These are phyloP conservation scores for Archilochus colubris DNA, from an alignment of 2,113 vertebrate genomes.

Conservation along the genomic window DNA sequence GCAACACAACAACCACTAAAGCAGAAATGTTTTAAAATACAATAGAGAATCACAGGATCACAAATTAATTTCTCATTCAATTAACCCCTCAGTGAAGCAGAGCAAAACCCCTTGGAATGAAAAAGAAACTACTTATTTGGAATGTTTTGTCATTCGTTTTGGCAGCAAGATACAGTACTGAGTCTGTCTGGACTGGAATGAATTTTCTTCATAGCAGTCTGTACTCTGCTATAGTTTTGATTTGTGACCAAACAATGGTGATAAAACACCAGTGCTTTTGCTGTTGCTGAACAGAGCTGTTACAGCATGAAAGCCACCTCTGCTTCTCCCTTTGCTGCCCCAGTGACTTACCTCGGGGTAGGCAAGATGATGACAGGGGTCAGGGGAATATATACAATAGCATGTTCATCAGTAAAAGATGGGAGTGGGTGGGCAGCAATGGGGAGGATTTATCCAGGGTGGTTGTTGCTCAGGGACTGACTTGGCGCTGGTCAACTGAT, in stretches of 20 bases:
- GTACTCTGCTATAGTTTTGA: not conserved
- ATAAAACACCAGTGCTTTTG: not conserved
- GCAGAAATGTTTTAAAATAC: not conserved
- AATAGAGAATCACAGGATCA: not conserved
- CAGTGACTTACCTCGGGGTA: not conserved
- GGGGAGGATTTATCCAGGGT: rapidly evolving
- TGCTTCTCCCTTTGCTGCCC: not conserved
- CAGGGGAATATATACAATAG: not conserved
- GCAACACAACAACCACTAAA: not conserved
- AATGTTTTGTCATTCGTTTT: not conserved
- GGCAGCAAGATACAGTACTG: not conserved
- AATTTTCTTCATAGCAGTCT: not conserved
- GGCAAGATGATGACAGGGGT: not conserved
- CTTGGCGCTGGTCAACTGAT: not conserved
- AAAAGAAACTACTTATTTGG: not conserved
- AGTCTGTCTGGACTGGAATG: not conserved
- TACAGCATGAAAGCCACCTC: not conserved
- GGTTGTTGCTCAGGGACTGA: not conserved
- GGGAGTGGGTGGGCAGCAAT: rapidly evolving
- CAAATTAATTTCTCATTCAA: not conserved
- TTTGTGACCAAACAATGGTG: not conserved
- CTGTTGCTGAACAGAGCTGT: not conserved
- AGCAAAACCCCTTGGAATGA: not conserved
- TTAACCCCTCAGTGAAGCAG: not conserved
- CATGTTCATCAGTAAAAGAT: not conserved